Conservation (phyloP, 2,888 invertebrate species). For the Branchellion lobata region DNA sequence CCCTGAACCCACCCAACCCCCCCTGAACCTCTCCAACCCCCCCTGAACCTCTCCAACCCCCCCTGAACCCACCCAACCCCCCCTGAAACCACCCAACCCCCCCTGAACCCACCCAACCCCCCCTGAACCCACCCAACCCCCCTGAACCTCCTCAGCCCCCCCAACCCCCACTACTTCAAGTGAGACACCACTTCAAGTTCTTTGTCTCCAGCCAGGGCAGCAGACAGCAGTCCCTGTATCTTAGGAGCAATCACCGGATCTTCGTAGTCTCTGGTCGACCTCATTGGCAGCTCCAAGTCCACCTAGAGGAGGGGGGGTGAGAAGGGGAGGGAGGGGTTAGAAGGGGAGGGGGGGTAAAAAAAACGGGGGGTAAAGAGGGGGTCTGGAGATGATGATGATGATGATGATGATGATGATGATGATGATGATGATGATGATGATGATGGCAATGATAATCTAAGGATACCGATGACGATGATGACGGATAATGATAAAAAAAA, state of each 20-base stretch:
- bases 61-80: too few relatives aligned
- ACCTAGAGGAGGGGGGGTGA: slow-evolving; percentile 66
- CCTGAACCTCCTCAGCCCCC: too few relatives aligned
- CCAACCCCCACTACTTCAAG: neutral
- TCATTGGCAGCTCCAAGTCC: slow-evolving; percentile 74
- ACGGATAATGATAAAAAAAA: too few relatives aligned
- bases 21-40: too few relatives aligned
- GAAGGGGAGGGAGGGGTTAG: slow-evolving; percentile 67
- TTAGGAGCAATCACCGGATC: slow-evolving; percentile 73
- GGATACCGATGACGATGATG: too few relatives aligned
- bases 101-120: neutral
- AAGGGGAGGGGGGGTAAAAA: neutral
- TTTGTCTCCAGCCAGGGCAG: slow-evolving; percentile 68
- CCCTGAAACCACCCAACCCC: too few relatives aligned
- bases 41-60: too few relatives aligned
- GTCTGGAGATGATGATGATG: slow-evolving; percentile 12
- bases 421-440: slow-evolving; percentile 7
- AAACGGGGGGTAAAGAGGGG: neutral
- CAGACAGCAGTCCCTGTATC: slow-evolving; percentile 71
- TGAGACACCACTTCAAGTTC: neutral
- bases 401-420: slow-evolving; percentile 23
- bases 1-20: too few relatives aligned
- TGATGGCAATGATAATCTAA: neutral
- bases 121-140: neutral
- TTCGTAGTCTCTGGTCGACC: slow-evolving; percentile 76